phyloP scores from a whole-genome alignment of 2,888 invertebrate genomes.

The Caenorhabditis becei region DNA sequence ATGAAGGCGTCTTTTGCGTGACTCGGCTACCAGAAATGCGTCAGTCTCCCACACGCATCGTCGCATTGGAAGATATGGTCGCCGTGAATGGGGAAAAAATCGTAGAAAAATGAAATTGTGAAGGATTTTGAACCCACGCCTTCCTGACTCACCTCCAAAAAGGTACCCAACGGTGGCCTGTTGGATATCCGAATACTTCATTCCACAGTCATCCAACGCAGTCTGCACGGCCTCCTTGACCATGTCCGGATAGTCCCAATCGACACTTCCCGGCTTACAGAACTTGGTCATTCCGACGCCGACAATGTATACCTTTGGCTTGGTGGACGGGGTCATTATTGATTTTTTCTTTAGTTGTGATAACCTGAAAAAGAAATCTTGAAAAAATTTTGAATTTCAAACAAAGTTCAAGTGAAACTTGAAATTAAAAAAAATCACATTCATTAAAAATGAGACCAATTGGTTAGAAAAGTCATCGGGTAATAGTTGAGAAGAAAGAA shows the following conservation, averaged over 20 bases:
- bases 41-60: too few relatives aligned
- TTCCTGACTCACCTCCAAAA: slow-evolving; percentile 69
- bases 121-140: too few relatives aligned
- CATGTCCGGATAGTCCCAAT: slow-evolving; percentile 95
- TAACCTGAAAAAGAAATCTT: slow-evolving; percentile 5
- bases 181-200: slow-evolving; percentile 86
- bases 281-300: slow-evolving; percentile 85
- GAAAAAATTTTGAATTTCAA: neutral
- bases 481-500: slow-evolving; percentile 8
- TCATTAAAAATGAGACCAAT: neutral
- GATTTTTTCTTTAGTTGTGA: neutral
- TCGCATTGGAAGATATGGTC: too few relatives aligned
- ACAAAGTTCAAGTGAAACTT: too few relatives aligned
- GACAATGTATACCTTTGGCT: slow-evolving; percentile 80
- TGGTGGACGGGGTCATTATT: slow-evolving; percentile 61
- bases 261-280: slow-evolving; percentile 90
- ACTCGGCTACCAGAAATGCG: too few relatives aligned
- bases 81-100: too few relatives aligned
- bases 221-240: slow-evolving; percentile 93
- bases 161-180: slow-evolving; percentile 87
- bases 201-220: slow-evolving; percentile 84
- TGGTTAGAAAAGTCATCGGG: neutral
- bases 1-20: too few relatives aligned
- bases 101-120: too few relatives aligned
- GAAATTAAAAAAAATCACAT: neutral